Conservation (phyloP, 1,140 invertebrate species). For the Nasonia vitripennis region DNA sequence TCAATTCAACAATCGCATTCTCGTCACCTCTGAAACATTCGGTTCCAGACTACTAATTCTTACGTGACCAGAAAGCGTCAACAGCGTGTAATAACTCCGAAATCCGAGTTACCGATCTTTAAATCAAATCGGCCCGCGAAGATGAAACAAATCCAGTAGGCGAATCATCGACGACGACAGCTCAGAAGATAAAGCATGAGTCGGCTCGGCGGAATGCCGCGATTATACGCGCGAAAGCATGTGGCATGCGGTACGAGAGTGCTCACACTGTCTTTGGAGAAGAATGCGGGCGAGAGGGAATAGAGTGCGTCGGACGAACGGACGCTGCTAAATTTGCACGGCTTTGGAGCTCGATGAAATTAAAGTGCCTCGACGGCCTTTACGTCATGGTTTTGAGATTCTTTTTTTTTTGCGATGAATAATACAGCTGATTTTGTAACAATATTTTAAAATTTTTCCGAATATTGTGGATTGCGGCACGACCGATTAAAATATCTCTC, state of each 20-base stretch:
- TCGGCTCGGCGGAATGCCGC: conserved; percentile 53
- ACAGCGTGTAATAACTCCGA: neutral
- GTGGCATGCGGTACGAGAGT: neutral
- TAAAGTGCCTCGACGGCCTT: conserved; percentile 35
- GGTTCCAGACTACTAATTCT: neutral
- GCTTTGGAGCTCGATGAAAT: conserved; percentile 30
- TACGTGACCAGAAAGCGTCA: neutral
- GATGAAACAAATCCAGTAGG: neutral
- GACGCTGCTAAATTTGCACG: conserved; percentile 37
- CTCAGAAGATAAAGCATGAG: conserved; percentile 28
- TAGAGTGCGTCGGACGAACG: neutral
- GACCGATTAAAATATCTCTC: neutral
- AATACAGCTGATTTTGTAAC: no score
- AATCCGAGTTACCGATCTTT: neutral
- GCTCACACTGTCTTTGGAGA: neutral
- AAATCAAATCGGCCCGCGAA: neutral
- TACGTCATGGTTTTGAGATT: conserved; percentile 39
- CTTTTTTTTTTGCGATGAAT: no score
- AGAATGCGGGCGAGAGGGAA: conserved; percentile 14
- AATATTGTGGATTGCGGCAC: no score
- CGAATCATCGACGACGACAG: neutral
- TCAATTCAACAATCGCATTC: neutral
- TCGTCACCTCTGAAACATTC: neutral
- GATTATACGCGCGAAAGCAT: conserved; percentile 57
- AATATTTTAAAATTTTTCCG: no score